These are phyloP conservation scores for Drosophila bunnanda DNA, from an alignment of 2,888 invertebrate genomes.

Conservation along the genomic window DNA sequence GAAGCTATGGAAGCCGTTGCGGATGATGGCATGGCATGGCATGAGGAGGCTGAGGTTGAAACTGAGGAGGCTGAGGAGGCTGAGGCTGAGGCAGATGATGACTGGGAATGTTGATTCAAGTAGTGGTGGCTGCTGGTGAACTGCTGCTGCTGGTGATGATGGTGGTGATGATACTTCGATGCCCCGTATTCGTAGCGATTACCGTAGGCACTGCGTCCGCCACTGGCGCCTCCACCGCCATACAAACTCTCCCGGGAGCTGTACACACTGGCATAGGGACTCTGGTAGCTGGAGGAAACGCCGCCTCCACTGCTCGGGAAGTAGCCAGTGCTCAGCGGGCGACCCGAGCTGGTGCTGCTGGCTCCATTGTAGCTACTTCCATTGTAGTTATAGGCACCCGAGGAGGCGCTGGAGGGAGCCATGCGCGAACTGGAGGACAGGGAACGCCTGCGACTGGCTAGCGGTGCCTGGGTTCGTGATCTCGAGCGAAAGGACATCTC, in stretches of 20 bases:
- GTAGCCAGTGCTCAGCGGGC: conserved; percentile 83
- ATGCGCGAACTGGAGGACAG: conserved; percentile 83
- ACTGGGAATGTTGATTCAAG: conserved; percentile 44
- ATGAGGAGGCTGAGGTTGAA: conserved; percentile 20
- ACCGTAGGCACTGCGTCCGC: conserved; percentile 72
- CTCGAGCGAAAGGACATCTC: conserved; percentile 85
- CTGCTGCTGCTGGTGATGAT: conserved; percentile 29
- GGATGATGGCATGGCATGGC: conserved; percentile 23
- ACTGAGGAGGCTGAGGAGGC: conserved; percentile 40
- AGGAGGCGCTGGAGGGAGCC: conserved; percentile 82
- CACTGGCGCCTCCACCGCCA: conserved; percentile 58
- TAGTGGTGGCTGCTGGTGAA: conserved; percentile 38
- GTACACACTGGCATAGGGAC: conserved; percentile 83
- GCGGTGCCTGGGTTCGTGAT: conserved; percentile 83
- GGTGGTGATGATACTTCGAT: conserved; percentile 58
- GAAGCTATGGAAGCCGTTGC: conserved; percentile 12
- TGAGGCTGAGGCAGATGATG: conserved; percentile 47
- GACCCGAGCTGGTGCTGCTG: conserved; percentile 65
- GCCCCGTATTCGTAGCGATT: conserved; percentile 65
- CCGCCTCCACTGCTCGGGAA: conserved; percentile 72
- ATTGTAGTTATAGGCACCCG: conserved; percentile 58
- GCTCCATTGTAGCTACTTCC: conserved; percentile 66
- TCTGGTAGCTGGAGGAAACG: conserved; percentile 79
- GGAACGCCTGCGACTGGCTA: conserved; percentile 85
- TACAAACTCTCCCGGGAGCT: conserved; percentile 84